Evolutionary conservation across 2,797 vertebrate species (phyloP).

Genomic region (Bovichtus variegatus): DNA sequence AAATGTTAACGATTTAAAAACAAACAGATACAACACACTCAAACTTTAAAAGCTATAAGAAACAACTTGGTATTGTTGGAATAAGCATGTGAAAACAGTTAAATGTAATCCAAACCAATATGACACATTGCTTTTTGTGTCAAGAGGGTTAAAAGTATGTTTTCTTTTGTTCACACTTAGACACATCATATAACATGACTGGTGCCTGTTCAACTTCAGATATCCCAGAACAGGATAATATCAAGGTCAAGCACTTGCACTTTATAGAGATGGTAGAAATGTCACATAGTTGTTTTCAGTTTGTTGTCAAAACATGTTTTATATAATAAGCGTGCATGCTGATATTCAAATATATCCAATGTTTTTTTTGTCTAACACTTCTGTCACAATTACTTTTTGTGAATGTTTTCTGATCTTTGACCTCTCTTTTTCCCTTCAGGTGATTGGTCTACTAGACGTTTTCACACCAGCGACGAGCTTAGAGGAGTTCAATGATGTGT

Average conservation of each 20-base stretch:
- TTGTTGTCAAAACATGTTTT: background rate
- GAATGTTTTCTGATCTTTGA: constrained; percentile 32
- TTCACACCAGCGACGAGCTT: constrained; percentile 93
- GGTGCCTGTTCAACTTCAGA: background rate
- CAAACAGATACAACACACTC: background rate
- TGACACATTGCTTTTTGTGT: background rate
- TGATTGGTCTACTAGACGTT: constrained; percentile 97
- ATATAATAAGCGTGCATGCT: background rate
- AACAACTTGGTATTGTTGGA: constrained; percentile 7
- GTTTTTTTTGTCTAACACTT: background rate
- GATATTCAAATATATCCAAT: background rate
- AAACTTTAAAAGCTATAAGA: background rate
- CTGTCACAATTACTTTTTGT: background rate
- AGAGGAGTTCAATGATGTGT: constrained; percentile 98
- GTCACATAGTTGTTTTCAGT: background rate
- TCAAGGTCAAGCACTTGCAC: background rate
- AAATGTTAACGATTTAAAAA: background rate
- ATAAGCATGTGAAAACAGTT: background rate
- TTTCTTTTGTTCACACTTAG: background rate
- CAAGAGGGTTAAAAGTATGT: background rate
- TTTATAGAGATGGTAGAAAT: background rate
- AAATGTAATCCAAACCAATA: background rate
- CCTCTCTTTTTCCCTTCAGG: constrained; percentile 81
- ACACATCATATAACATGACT: background rate
- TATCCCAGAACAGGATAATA: background rate